Base-by-base conservation (phyloP, 2,888 invertebrate species). In the Axea sp. region DNA sequence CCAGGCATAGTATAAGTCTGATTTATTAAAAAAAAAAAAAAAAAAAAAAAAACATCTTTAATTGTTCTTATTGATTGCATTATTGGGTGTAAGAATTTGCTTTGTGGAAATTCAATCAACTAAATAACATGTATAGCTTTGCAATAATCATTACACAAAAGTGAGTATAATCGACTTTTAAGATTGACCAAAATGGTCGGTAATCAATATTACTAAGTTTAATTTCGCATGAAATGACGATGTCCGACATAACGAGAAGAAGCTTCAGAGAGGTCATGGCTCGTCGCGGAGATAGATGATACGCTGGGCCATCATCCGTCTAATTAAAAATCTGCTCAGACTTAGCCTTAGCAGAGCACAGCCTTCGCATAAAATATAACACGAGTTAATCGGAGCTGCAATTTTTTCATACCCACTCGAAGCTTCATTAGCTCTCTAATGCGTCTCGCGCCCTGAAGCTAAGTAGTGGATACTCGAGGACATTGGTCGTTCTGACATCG, bases 401-500 rank as follows among this genome's bases (percentile, higher is more conserved):
- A 60, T 67, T 74, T 76, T 73, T 68, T 69, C 30, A 39, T 69
- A 55, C 53, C 62, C 68, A 62, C 60, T 71, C 77, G 75, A 77
- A 65, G 79, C 80, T 84, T 85, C 83, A 86, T 86, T 85, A 86
- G 82, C 76, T 76, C 78, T 80, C 79, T 82, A 82, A 85, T 84
- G 83, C 79, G 81, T 78, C 81, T 84, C 78, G 78, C 75, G 77
- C 80, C 81, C 79, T 80, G 71, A 68, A 75, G 57, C 69, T 55
- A 67, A 64, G 60, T 60, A 49, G 74, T 69, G 65, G 75, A 69
- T 64, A 68, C 19, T 14, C 39, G 75, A 60, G 73, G 76, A 76
- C 77, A 76, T 71, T 67, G 77, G 75, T 76, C 64, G 62, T 68
- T 76, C 77, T 76, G 72, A 55, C 69, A 73, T 60, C 62, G 69